These are phyloP conservation scores for Epinephelus malabaricus DNA, from an alignment of 2,797 vertebrate genomes.

Conservation along the genomic window DNA sequence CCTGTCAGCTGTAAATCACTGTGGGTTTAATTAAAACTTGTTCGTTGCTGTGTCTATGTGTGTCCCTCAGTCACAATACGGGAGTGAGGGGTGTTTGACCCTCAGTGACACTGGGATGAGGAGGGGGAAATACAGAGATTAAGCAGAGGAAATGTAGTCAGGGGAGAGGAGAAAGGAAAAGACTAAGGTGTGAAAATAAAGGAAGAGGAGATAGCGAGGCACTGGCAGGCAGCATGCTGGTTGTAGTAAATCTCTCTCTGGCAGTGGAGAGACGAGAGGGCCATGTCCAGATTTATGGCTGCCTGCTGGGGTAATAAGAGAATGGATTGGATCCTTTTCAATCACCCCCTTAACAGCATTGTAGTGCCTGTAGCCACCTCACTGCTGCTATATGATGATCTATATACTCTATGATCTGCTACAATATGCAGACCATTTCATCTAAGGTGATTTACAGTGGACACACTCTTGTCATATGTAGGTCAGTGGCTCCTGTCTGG, in stretches of 20 bases:
- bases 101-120: conserved; percentile 34
- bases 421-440: conserved; percentile 36
- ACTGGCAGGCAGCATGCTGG: conserved; percentile 13
- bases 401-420: conserved; percentile 39
- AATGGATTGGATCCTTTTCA: conserved; percentile 66
- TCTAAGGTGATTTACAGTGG: conserved; percentile 31
- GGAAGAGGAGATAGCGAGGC: conserved; percentile 5
- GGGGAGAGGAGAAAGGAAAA: conserved; percentile 15
- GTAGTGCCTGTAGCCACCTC: conserved; percentile 30
- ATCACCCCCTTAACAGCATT: conserved; percentile 17
- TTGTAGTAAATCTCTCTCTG: conserved; percentile 64
- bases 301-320: conserved; percentile 65
- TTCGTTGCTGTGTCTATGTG: conserved; percentile 31
- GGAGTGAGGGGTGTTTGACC: conserved; percentile 47
- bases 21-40: conserved; percentile 64
- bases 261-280: conserved; percentile 29
- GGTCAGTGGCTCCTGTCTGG: conserved; percentile 62
- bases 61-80: conserved; percentile 41
- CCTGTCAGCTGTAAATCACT: conserved; percentile 45
- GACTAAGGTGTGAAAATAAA: conserved; percentile 52
- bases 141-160: conserved; percentile 28
- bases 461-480: conserved; percentile 55
- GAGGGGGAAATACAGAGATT: conserved; percentile 10
- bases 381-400: conserved; percentile 41
- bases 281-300: conserved; percentile 64